These are phyloP conservation scores for Acleris literana DNA, from an alignment of 2,888 invertebrate genomes.

Conservation along the genomic window DNA sequence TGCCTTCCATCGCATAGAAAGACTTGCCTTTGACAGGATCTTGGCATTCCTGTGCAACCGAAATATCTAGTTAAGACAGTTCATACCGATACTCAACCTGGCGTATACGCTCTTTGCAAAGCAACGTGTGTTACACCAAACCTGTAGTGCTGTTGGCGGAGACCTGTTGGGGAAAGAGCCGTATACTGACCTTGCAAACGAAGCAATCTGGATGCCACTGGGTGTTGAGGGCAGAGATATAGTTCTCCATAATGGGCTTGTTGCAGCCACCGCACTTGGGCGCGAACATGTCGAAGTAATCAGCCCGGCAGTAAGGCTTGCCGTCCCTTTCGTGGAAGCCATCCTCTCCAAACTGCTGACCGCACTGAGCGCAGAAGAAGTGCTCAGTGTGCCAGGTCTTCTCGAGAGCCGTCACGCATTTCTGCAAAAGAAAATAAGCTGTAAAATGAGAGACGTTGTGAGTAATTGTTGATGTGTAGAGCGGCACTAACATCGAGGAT, in stretches of 20 bases:
- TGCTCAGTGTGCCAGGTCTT: constrained; percentile 99
- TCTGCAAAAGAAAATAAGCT: constrained; percentile 84
- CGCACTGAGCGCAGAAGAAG: constrained; percentile 99
- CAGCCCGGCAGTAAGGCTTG: constrained; percentile 97
- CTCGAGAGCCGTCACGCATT: constrained; percentile 98
- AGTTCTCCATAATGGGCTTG: constrained; percentile 98
- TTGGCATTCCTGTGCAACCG: constrained; percentile 93
- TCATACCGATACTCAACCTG: constrained; percentile 66
- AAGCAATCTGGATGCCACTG: constrained; percentile 99
- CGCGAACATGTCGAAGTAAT: constrained; percentile 99
- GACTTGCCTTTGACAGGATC: constrained; percentile 96
- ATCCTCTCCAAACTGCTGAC: constrained; percentile 98
- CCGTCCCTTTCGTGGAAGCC: constrained; percentile 99
- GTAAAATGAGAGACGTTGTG: constrained; percentile 22
- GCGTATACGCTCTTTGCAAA: constrained; percentile 47
- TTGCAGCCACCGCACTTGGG: constrained; percentile 98
- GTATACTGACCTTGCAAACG: constrained; percentile 96
- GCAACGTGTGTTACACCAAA: constrained; percentile 37
- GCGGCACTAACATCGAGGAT: constrained; percentile 94
- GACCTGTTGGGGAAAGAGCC: constrained; percentile 29
- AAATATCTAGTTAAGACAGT: constrained; percentile 51
- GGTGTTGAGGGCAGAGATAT: constrained; percentile 97
- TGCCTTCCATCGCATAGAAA: constrained; percentile 98
- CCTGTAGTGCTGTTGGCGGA: constrained; percentile 27
- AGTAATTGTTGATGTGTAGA: too few relatives aligned